A percentile compares a stretch with the other conserved stretches of the same genome.
Conservation (phyloP, 2,113 vertebrate species). For the Meleagris gallopavo region DNA sequence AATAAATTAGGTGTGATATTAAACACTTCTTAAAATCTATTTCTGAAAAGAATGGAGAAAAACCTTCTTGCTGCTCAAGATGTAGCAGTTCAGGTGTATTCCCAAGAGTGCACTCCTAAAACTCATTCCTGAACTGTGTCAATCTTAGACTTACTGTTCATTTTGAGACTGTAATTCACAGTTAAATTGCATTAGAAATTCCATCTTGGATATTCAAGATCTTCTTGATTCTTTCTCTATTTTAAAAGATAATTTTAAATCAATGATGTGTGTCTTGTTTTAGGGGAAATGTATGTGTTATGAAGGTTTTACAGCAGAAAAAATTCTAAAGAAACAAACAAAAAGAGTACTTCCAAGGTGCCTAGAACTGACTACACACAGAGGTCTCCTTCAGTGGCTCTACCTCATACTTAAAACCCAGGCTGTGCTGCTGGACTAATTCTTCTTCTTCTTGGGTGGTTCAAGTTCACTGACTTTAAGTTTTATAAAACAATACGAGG, state of each 20-base stretch:
- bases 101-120: neutral
- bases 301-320: neutral
- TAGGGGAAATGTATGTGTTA: neutral
- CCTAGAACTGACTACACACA: neutral
- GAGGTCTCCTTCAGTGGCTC: neutral
- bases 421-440: neutral
- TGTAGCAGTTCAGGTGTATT: neutral
- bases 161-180: fast-evolving
- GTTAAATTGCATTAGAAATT: neutral
- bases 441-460: conserved; percentile 30
- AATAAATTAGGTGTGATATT: neutral
- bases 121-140: neutral
- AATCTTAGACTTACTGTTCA: neutral
- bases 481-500: neutral
- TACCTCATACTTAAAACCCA: neutral
- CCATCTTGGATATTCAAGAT: neutral
- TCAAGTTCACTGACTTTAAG: neutral
- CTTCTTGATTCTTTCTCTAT: neutral
- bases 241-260: neutral
- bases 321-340: neutral
- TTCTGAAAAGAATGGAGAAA: neutral
- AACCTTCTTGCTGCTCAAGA: neutral
- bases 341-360: neutral
- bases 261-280: neutral
- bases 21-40: neutral